phyloP scores from a whole-genome alignment of 2,113 vertebrate genomes.

The Prinia subflava region DNA sequence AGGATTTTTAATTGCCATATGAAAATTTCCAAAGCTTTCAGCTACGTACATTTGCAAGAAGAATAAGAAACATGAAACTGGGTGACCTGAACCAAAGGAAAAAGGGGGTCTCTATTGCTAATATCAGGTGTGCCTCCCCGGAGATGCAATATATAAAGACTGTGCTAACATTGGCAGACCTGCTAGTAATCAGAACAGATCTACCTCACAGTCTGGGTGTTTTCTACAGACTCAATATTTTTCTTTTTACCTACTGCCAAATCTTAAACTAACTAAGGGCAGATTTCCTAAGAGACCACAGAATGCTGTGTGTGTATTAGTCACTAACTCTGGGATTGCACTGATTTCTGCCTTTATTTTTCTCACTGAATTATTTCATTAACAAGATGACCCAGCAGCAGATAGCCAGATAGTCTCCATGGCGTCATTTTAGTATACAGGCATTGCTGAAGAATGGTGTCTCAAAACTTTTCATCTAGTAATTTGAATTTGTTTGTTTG shows the following conservation, averaged over 20 bases:
- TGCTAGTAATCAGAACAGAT: not conserved
- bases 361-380: not conserved
- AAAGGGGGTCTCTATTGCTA: not conserved
- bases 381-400: not conserved
- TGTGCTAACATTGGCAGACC: not conserved
- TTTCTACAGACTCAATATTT: not conserved
- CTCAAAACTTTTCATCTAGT: not conserved
- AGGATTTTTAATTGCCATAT: not conserved
- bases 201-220: not conserved
- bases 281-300: not conserved
- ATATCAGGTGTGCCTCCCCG: not conserved
- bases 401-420: not conserved
- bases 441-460: not conserved
- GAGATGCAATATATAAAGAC: not conserved
- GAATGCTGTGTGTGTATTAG: not conserved
- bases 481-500: not conserved
- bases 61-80: not conserved
- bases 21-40: not conserved
- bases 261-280: not conserved
- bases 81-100: not conserved
- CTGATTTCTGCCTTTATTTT: not conserved
- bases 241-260: not conserved
- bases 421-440: not conserved
- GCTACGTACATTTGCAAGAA: not conserved
- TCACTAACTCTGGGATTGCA: not conserved